Base-by-base conservation (phyloP, 2,888 invertebrate species). In the Sphaeridia pumilis region DNA sequence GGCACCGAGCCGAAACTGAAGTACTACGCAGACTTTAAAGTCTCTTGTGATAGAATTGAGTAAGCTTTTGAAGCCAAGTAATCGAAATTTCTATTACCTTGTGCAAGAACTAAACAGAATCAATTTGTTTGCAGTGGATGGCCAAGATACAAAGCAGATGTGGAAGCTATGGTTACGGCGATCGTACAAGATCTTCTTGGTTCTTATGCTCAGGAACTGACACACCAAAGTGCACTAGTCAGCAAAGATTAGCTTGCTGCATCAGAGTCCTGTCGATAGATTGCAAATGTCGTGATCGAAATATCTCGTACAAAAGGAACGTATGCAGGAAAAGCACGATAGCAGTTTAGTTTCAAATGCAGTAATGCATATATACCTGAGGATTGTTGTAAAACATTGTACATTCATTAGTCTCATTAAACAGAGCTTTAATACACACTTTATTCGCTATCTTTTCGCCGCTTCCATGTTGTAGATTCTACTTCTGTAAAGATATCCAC, bases 1-100 rank as follows among this genome's bases (percentile, higher is more conserved):
- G 98, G 98, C 43, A 99, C 98, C 0, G 98, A 99, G 71, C 98
- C 98, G 38, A 99, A 99, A 72, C 80, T 99, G 66, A 99, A 99
- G 74, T 99, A 94, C 73, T 99, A 99, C 73, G 85, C 89, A 0
- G 98, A 95, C 71, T 75, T 90, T 52, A 82, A 86, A 61, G 82
- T 83, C 55, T 69, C 76, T 14, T 74, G 74, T 20, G 75, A 65
- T 75, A 73, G 79, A 81, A 72, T n/a, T n/a, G n/a, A 73, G 75
- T 73, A 55, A 25, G 44, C 44, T 3, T 47, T 25, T 3, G 17
- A 12, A 20, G 46, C 22, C 10, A 22, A 5, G 5, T n/a, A 26
- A 21, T 26, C 14, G 27, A 24, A 4, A 17, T 26, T 26, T 24
- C 4, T 27, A 26, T 17, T 31, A 7, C 31, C 31, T 31, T 31